Evolutionary conservation across 2,888 invertebrate genomes (phyloP).

Genomic region (Imbricaverruca yamaguchii): DNA sequence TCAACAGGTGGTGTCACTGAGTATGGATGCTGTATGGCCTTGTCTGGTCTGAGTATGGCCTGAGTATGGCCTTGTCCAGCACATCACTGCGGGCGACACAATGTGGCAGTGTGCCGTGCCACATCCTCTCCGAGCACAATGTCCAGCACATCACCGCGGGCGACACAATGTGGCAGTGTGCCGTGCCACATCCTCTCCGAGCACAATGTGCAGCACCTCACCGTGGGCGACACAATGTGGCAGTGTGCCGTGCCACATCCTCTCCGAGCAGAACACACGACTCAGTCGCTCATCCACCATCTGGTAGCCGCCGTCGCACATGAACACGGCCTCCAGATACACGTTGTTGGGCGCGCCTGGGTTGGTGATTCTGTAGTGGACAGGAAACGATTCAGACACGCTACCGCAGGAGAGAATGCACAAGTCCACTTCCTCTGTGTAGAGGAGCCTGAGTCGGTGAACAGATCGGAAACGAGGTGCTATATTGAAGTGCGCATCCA

Average conservation of each 20-base stretch:
- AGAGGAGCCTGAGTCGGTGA: no score
- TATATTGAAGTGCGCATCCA: no score
- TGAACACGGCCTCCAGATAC: slow-evolving; percentile 52
- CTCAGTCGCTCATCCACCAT: slow-evolving; percentile 45
- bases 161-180: slow-evolving; percentile 47
- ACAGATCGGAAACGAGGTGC: no score
- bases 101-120: slow-evolving; percentile 47
- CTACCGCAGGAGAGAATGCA: no score
- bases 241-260: slow-evolving; percentile 51
- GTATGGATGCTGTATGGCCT: no score
- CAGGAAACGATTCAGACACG: no score
- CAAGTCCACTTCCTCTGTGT: no score
- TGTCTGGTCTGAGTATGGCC: no score
- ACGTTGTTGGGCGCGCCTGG: slow-evolving; percentile 41
- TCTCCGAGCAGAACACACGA: slow-evolving; percentile 51
- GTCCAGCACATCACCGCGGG: slow-evolving; percentile 28
- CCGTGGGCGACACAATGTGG: slow-evolving; percentile 45
- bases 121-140: slow-evolving; percentile 50
- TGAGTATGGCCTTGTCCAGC: no score
- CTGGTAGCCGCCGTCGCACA: slow-evolving; percentile 49
- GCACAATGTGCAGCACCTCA: slow-evolving; percentile 43
- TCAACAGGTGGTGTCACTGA: no score
- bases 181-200: slow-evolving; percentile 52
- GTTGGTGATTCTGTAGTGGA: slow-evolving; percentile 34
- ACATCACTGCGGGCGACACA: not conserved